Evolutionary conservation across 2,888 invertebrate genomes (phyloP), one percentile per base, ranked within the genome.

Genomic region (Altica lythri): DNA sequence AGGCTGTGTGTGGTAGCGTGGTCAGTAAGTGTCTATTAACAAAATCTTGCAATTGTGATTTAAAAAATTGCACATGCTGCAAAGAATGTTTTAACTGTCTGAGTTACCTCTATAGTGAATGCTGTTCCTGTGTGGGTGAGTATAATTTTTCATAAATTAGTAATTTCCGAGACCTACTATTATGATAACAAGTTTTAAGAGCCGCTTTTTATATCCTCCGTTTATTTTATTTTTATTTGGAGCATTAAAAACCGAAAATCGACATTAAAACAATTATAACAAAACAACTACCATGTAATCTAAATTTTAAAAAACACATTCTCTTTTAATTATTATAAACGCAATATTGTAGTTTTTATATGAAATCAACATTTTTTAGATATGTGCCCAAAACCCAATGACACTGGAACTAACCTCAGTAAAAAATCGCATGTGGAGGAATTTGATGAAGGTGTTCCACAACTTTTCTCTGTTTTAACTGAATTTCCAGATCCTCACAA

Each of bases 91-190:
- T 88, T 67, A 89, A 86, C 70, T 97, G 97, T 72, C 82, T 97
- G 53, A 90, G 89, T 63, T 87, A 89, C 68, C 82, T 95, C 44
- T 96, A 93, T 76, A 88, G 86, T 62, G 95, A 96, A 76, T 97
- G 97, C 78, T 97, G 97, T 74, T 94, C 95, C 48, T 97, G 96
- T 81, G 94, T 97, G 67, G 96, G 97, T 96, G 79, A 86, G 92
- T 79, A 2, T 13, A 5, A 17, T 5, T 10, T 42, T 34, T 25
- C 10, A 4, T 44, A 25, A 51, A 10, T 32, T 17, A 12, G 12
- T n/a, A 2, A 2, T n/a, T n/a, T n/a, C n/a, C n/a, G n/a, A n/a
- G n/a, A n/a, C n/a, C n/a, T n/a, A n/a, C n/a, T n/a, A n/a, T n/a
- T n/a, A n/a, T n/a, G n/a, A n/a, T n/a, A n/a, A n/a, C n/a, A n/a